Percentiles rank a stretch among this genome's conserved stretches.
phyloP scores from a whole-genome alignment of 30 jellyfish, hydroid and myxozoan species.

The Rhopilema esculentum region DNA sequence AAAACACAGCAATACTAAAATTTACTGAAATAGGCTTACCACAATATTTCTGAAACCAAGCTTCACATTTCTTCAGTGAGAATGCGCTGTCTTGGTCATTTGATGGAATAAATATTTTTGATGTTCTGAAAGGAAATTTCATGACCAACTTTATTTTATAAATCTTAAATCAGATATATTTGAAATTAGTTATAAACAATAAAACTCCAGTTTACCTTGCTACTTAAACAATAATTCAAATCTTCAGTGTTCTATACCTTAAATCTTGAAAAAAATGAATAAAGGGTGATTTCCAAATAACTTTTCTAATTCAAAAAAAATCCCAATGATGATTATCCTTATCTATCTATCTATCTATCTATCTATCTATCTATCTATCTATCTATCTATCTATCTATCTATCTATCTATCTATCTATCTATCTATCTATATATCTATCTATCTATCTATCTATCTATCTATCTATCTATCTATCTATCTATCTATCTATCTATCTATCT shows the following conservation, averaged over 20 bases:
- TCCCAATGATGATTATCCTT: no score
- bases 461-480: no score
- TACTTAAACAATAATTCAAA: background rate
- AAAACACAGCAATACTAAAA: no score
- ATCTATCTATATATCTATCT: no score
- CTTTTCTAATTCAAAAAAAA: background rate
- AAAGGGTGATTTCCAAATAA: background rate
- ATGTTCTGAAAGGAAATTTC: conserved; percentile 21
- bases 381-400: no score
- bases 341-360: no score
- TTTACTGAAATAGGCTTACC: conserved; percentile 45
- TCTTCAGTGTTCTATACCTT: background rate
- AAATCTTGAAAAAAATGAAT: background rate
- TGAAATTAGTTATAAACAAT: no score
- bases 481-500: no score
- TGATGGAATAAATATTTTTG: conserved; percentile 68
- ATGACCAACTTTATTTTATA: background rate
- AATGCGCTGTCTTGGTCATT: conserved; percentile 62
- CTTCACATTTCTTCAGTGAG: conserved; percentile 67
- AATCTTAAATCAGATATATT: background rate
- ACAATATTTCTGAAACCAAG: conserved; percentile 76
- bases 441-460: no score
- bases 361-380: no score
- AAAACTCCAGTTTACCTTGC: no score
- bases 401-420: no score